Percentiles rank a stretch among this genome's conserved stretches.
phyloP scores from a whole-genome alignment of 1,140 invertebrate genomes.

The Drosophila obscura region DNA sequence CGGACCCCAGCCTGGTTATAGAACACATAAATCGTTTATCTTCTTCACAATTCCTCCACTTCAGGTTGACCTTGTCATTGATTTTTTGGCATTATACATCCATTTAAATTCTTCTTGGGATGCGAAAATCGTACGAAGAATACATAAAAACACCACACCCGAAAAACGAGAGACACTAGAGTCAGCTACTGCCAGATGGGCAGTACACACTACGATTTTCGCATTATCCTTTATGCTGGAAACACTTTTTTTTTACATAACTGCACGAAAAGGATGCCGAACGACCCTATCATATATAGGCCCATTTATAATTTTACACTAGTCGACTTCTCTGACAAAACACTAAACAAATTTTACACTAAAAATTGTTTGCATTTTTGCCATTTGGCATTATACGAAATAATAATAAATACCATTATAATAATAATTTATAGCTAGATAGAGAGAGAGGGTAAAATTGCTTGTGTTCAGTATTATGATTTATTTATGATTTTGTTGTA shows the following conservation, averaged over 20 bases:
- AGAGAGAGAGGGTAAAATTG: constrained; percentile 44
- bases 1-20: no score
- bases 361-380: constrained; percentile 57
- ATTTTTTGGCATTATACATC: neutral
- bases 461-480: constrained; percentile 77
- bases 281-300: neutral
- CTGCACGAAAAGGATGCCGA: no score
- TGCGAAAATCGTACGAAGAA: constrained; percentile 62
- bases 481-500: constrained; percentile 51
- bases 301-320: constrained; percentile 56
- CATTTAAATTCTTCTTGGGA: constrained; percentile 9
- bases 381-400: constrained; percentile 26
- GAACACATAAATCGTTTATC: no score
- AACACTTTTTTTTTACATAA: no score
- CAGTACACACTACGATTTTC: constrained; percentile 63
- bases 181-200: neutral
- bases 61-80: no score
- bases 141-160: constrained; percentile 11
- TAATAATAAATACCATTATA: constrained; percentile 33
- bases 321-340: constrained; percentile 24
- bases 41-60: no score
- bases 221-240: constrained; percentile 11
- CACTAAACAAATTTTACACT: constrained; percentile 27
- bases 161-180: neutral
- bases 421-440: constrained; percentile 34